Conservation (phyloP, 2,888 invertebrate species). For the Dione vanillae region DNA sequence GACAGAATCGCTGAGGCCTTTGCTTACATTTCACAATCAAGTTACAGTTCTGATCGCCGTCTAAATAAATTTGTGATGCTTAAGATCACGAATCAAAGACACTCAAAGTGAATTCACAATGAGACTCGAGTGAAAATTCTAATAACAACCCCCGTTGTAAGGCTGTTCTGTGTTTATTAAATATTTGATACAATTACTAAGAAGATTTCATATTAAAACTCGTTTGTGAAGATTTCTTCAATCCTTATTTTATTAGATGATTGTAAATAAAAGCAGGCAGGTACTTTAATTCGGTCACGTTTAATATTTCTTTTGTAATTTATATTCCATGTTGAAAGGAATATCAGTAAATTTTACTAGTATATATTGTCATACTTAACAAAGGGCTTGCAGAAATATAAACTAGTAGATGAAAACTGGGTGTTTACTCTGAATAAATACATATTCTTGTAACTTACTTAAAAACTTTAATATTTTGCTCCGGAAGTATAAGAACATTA, state of each 20-base stretch:
- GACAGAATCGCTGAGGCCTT: not conserved
- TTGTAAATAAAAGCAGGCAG: not conserved
- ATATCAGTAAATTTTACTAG: not conserved
- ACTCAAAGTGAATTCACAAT: slow-evolving; percentile 18
- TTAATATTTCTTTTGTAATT: not conserved
- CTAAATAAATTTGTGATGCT: slow-evolving; percentile 23
- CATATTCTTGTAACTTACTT: too few species aligned
- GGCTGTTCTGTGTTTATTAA: slow-evolving; percentile 8
- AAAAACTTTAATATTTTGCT: too few species aligned
- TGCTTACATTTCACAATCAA: slow-evolving; percentile 12
- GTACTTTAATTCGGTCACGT: not conserved
- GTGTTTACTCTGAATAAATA: too few species aligned
- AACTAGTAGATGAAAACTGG: too few species aligned
- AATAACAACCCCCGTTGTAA: not conserved
- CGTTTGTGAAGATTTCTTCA: slow-evolving; percentile 9
- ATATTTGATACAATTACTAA: slow-evolving; percentile 16
- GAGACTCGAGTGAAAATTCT: not conserved
- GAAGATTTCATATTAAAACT: slow-evolving; percentile 3
- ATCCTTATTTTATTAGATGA: not conserved
- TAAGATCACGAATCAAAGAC: slow-evolving; percentile 9
- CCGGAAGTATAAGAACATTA: too few species aligned
- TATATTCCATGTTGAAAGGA: not conserved
- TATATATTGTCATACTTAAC: too few species aligned
- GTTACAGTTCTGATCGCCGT: slow-evolving; percentile 23
- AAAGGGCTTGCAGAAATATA: too few species aligned